Evolutionary conservation across 2,113 vertebrate species (phyloP).

Genomic region (Genyomyrus donnyi): DNA sequence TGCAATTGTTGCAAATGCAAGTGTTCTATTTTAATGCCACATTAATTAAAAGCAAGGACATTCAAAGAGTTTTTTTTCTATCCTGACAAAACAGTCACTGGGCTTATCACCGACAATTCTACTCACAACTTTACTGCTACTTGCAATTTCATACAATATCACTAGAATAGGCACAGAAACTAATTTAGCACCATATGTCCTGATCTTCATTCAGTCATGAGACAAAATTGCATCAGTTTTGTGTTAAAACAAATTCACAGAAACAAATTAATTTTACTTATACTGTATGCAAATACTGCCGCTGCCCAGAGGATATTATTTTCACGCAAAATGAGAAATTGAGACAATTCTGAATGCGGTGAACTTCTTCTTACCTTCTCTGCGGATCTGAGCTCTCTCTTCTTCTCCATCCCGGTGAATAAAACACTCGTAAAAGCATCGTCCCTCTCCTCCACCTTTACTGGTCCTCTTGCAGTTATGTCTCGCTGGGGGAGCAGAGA

Average conservation of each 20-base stretch:
- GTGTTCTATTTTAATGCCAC: background rate
- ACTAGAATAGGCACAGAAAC: background rate
- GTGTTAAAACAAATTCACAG: background rate
- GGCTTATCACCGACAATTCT: background rate
- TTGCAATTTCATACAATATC: background rate
- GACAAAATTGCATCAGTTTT: background rate
- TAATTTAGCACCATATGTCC: background rate
- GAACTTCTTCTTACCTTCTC: constrained; percentile 9
- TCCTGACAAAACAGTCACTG: background rate
- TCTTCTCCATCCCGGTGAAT: background rate
- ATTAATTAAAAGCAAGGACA: background rate
- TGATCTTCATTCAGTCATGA: background rate
- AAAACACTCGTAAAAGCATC: background rate
- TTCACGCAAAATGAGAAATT: background rate
- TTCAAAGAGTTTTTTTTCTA: background rate
- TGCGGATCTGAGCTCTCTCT: background rate
- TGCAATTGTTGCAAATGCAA: background rate
- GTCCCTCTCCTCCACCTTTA: background rate
- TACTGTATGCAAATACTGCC: background rate
- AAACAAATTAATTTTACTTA: background rate
- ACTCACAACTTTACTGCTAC: background rate
- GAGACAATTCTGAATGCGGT: background rate
- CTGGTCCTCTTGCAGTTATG: background rate
- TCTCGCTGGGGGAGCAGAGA: background rate
- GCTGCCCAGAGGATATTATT: background rate